Conservation (phyloP, 2,113 vertebrate genomes). For the Ibidorhyncha struthersii region DNA sequence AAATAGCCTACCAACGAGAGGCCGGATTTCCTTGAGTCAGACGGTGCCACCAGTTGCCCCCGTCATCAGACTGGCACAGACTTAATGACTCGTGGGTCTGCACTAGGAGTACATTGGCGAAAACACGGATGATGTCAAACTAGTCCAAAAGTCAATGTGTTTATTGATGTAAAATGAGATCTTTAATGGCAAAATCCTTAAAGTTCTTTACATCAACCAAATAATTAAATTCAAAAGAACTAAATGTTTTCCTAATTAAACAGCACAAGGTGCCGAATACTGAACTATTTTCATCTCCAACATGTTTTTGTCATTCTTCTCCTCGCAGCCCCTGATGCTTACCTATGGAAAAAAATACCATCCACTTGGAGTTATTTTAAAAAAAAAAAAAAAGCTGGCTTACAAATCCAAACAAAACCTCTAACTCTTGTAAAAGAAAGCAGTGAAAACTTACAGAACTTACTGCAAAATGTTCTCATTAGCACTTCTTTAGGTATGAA, state of each 20-base stretch:
- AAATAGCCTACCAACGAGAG: fast-evolving
- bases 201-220: background rate
- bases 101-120: background rate
- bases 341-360: background rate
- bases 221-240: background rate
- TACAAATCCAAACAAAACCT: background rate
- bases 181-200: background rate
- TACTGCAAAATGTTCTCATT: background rate
- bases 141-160: background rate
- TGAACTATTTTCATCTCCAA: background rate
- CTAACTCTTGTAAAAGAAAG: background rate
- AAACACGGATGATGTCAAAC: background rate
- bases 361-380: background rate
- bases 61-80: background rate
- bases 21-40: background rate
- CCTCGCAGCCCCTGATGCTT: background rate
- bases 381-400: background rate
- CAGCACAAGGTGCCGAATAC: background rate
- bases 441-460: background rate
- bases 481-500: conserved; percentile 27
- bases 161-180: background rate
- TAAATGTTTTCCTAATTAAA: background rate
- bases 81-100: background rate
- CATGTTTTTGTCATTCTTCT: background rate
- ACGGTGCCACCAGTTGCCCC: background rate